Evolutionary conservation across 2,797 vertebrate genomes (phyloP), one percentile per base, ranked within the genome.

Genomic region (Platalea minor): DNA sequence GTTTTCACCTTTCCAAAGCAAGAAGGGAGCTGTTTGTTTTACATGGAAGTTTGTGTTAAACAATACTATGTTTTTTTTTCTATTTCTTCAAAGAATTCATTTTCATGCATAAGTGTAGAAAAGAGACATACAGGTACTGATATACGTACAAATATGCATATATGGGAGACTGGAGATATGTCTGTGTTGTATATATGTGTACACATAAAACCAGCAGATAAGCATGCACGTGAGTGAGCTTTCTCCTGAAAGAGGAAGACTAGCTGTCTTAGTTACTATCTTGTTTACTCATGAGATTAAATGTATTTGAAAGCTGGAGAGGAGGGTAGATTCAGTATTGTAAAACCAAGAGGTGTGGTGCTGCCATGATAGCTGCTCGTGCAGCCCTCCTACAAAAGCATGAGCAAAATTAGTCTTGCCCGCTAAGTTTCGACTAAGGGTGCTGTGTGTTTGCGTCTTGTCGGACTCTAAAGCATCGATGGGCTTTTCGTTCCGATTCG

Each of bases 71-170:
- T 41, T 41, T 4, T 59, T 59, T 73, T 39, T 51, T 26, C 21
- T 33, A 0, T 75, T 72, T 68, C 54, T 77, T 83, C 10, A 4
- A 21, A 9, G 45, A 63, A 61, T 46, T 37, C 35, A 2, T 31
- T 41, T 53, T 63, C 25, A 6, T 3, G 0, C 1, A 0, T 7
- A 2, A 16, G 46, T 6, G 25, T 5, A 7, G 67, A 57, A 31
- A 31, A 41, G 65, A 4, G 29, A 17, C 11, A 0, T 13, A 10
- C 41, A 19, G 33, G 51, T 24, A 4, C 17, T 35, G 50, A 5
- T 14, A 18, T 10, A 17, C 4, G 4, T 31, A 5, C 39, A 5
- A 9, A 25, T 48, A 0, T 13, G 43, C 46, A 4, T 19, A 7
- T n/a, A 10, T 6, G 45, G 45, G 65, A 50, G 61, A 25, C 83